Conservation (phyloP, 2,113 vertebrate species). For the Rhombomys opimus region DNA sequence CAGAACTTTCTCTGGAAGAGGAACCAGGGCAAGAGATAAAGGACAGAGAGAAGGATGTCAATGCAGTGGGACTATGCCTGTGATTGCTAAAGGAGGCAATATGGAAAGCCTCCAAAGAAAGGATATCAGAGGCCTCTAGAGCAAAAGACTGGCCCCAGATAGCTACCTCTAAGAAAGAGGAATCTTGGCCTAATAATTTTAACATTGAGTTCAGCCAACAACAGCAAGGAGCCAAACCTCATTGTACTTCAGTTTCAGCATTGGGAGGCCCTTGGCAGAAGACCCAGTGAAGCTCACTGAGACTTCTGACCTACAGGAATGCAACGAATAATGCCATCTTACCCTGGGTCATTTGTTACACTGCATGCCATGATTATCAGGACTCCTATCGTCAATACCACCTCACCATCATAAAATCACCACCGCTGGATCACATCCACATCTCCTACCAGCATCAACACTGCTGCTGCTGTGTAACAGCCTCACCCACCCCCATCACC, state of each 20-base stretch:
- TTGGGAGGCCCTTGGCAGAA: neutral
- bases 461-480: accelerated
- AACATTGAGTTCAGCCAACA: neutral
- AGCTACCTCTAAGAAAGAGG: neutral
- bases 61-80: accelerated
- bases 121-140: accelerated
- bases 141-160: neutral
- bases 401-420: neutral
- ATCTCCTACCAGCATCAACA: neutral
- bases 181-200: neutral
- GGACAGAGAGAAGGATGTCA: neutral
- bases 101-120: neutral
- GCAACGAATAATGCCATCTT: neutral
- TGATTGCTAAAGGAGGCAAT: neutral
- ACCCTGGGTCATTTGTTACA: neutral
- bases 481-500: neutral
- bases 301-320: neutral
- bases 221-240: neutral
- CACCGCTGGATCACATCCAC: neutral
- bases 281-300: neutral
- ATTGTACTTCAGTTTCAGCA: neutral
- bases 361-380: neutral
- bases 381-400: too few relatives aligned
- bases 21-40: neutral
- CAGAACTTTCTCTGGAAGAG: too few relatives aligned